Evolutionary conservation across 2,113 vertebrate species (phyloP).

Genomic region (Physeter macrocephalus): DNA sequence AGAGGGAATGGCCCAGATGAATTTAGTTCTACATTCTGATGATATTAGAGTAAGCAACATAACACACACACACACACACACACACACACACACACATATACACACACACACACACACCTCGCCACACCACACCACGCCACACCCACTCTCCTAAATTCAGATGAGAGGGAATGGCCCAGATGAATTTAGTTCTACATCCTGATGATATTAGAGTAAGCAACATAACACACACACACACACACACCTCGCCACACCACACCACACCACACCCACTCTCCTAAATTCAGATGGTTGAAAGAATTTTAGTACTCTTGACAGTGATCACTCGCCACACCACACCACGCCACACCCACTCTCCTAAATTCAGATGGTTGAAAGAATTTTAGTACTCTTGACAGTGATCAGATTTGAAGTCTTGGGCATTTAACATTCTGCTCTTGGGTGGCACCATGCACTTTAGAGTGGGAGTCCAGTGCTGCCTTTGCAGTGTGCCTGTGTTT

Average conservation of each 20-base stretch:
- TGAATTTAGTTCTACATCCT: not conserved
- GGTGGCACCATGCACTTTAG: not conserved
- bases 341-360: not conserved
- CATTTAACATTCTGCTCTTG: not conserved
- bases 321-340: no score
- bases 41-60: not conserved
- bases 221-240: not conserved
- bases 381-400: not conserved
- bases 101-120: no score
- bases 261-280: not conserved
- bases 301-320: no score
- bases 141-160: not conserved
- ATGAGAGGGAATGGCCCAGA: not conserved
- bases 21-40: not conserved
- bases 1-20: not conserved
- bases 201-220: not conserved
- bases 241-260: no score
- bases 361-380: not conserved
- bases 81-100: no score
- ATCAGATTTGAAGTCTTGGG: not conserved
- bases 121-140: no score
- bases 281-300: no score
- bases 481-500: not conserved
- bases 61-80: not conserved
- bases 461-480: not conserved